Base-by-base conservation (phyloP, 2,888 invertebrate species). In the Diarsia mendica region DNA sequence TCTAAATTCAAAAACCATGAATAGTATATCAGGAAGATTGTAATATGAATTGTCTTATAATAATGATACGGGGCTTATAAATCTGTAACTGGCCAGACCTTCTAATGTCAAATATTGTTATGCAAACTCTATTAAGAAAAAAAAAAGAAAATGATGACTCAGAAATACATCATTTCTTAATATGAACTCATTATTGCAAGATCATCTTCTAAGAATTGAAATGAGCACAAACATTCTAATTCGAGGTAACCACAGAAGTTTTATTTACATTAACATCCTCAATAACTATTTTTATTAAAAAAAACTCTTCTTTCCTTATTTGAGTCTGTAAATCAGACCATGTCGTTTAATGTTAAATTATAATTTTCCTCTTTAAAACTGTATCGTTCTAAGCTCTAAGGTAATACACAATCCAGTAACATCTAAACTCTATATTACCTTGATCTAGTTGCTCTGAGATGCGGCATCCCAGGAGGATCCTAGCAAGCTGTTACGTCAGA, bases 1-100 rank as follows among this genome's bases (percentile, higher is more conserved):
- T 86, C 79, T 79, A 87, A 84, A 87, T 86, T 86, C 88, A 84
- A 79, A 86, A 2, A 48, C 69, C 46, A 80, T 86, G 84, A 84
- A 87, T 86, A 66, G 23, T 46, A 74, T 75, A 78, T 72, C n/a
- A 46, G 11, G 66, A n/a, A 53, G 46, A 49, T 67, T 58, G 74
- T 48, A 61, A 55, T 78, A 72, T 63, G 65, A 77, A 86, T 86
- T 67, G 23, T 51, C 53, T 48, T 65, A 18, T 33, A 20, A 65
- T 66, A 61, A 67, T 71, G 33, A n/a, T 46, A 58, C 72, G 18
- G 60, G 20, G 20, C 33, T 28, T 28, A 58, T 74, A 23, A 71
- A 65, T 85, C 2, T 71, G 11, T 72, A 23, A 58, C 77, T 55
- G 13, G 33, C 11, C n/a, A 11, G 68, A 51, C n/a, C n/a, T 44